Base-by-base conservation (phyloP, 2,113 vertebrate genomes). In the Myxocyprinus asiaticus region DNA sequence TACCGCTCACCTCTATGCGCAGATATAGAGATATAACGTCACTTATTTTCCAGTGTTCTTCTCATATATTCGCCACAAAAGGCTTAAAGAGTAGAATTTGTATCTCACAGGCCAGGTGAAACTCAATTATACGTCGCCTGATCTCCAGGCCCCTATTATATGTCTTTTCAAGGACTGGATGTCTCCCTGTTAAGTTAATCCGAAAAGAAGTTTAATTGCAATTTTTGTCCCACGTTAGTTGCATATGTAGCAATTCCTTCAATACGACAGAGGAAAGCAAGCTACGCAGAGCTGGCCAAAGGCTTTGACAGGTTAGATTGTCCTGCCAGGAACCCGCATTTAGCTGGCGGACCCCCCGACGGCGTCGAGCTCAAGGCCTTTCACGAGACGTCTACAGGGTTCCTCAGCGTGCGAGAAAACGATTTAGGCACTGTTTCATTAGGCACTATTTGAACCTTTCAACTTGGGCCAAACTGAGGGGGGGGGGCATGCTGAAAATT, bases 401-500 rank as follows among this genome's bases (percentile, higher is more conserved):
- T 95, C 89, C 93, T 78, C 88, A 55, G 90, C 89, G 82, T 85
- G 87, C 90, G 90, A 93, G 88, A 91, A 91, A 94, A 93, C 92
- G 90, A 89, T 95, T 97, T 96, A 94, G 96, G 92, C 95, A 95
- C 95, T 96, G 95, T 97, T 97, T 97, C 96, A 96, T 97, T 96
- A 97, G 93, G 94, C 94, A 88, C 94, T 95, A 94, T 98, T 96
- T 96, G 97, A 98, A 97, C 96, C 96, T 95, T 96, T 96, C 96
- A 97, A 96, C 94, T 94, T 94, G 92, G 92, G 95, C 93, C 96
- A 95, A 98, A 98, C 97, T 96, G 95, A 96, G 90, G 94, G 95
- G 93, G 90, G 90, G 94, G 95, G 93, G 90, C 92, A 94, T 89
- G 84, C 90, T 94, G 92, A 93, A 95, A 96, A 96, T 95, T 94